Base-by-base conservation (phyloP, 2,113 vertebrate species). In the Pao palembangensis region DNA sequence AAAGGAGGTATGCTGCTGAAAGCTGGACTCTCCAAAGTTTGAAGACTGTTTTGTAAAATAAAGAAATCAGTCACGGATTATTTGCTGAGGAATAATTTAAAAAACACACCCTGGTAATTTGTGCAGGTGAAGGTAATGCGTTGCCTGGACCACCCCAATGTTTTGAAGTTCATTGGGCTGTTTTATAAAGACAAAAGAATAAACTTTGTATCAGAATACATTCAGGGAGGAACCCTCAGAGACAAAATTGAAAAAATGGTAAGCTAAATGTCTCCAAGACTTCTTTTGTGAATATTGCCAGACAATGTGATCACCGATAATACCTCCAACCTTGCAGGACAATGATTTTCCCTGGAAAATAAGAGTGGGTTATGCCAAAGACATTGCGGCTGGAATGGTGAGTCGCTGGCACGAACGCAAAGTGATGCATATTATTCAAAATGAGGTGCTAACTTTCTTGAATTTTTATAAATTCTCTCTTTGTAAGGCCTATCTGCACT, bases 101-200 rank as follows among this genome's bases (percentile, higher is more conserved):
- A 28, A 3, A 21, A 25, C 6, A 25, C 4, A 25, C 19, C 2
- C 11, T 34, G 16, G 51, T 8, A n/a, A 21, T 38, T 5, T 53
- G 0, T 42, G 20, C 84, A 99, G 97, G 97, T 98, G 69, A 99
- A 99, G 79, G 95, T 99, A 81, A 99, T 99, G 97, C 91, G 97
- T 4, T 96, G 96, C 71, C 86, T 99, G 52, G 94, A 99, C 70
- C 97, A 99, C 73, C 97, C 97, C 23, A 98, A 98, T 0, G 96
- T 99, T 53, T 92, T 99, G 42, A 95, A 89, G 86, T 98, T 99
- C 79, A 99, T 99, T 0, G 97, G 97, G 5, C 89, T 99, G 31
- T 93, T 99, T 60, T 99, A 98, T 67, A 98, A 98, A 81, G 96
- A 99, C 88, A 98, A 98, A 83, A 87, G 94, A 58, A 90, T 99